Evolutionary conservation across 2,113 vertebrate species (phyloP), one percentile per base, ranked within the genome.

Genomic region (Madoqua kirkii): DNA sequence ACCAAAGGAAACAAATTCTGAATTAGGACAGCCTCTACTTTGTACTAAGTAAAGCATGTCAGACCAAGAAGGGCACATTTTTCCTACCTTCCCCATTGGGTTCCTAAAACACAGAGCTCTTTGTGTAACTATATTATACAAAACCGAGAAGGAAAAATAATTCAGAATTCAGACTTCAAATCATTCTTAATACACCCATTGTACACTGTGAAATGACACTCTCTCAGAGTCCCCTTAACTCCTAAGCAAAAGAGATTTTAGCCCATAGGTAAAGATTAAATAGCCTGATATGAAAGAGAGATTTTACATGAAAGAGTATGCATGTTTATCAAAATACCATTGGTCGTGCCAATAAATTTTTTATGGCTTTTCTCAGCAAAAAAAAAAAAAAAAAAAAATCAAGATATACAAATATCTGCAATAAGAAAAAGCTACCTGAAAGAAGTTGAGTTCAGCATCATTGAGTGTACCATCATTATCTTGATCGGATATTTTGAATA

Each of bases 381-480:
- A 74, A 74, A 86, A 89, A 91, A 59, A 91, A 59, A 43, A 43
- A 43, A 43, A 55, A 57, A 45, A 59, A 23, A 13, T 5, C 83
- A 71, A 92, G 31, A 59, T 27, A 82, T 1, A 4, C 43, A 57
- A 82, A 87, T 55, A 7, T 27, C 45, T 84, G 62, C 43, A 95
- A 54, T 36, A 94, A 60, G 36, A 89, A 21, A 81, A 21, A 54
- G 16, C 97, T 99, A 99, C 99, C 99, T 99, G 99, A 98, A 99
- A 99, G 98, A 99, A 99, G 98, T 99, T 99, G 93, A 99, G 99
- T 97, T 99, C 99, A 29, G 99, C 99, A 99, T 99, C 99, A 25
- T 99, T 99, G n/a, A 99, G 99, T 89, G 99, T 99, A 36, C 99
- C 99, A 52, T 99, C 99, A 27, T 99, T 99, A 99, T 99, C 99